These are phyloP conservation scores for Chloropsis hardwickii DNA, from an alignment of 2,113 vertebrate species.

Conservation along the genomic window DNA sequence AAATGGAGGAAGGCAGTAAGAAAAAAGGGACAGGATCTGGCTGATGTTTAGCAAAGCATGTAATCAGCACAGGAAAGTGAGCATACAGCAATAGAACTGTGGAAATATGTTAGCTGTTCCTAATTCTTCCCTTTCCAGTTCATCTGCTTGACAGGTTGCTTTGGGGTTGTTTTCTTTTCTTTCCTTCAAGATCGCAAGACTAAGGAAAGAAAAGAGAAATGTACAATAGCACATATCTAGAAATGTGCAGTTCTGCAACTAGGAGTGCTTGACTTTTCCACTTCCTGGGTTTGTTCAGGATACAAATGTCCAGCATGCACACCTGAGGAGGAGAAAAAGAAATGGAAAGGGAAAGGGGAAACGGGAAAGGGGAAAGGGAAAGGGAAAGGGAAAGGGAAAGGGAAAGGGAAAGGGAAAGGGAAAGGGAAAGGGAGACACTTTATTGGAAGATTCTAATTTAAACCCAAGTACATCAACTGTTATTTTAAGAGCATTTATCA, in stretches of 20 bases:
- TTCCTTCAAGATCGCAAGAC: neutral
- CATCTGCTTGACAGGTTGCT: neutral
- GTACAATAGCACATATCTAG: neutral
- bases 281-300: neutral
- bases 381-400: no score
- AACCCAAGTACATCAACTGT: neutral
- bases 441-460: neutral
- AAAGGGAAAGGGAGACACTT: neutral
- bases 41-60: neutral
- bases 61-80: neutral
- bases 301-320: neutral
- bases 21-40: neutral
- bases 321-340: neutral
- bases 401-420: no score
- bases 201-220: neutral
- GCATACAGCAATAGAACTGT: neutral
- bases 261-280: neutral
- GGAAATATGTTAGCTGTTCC: neutral
- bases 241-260: neutral
- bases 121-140: neutral
- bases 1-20: neutral
- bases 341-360: no score
- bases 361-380: neutral
- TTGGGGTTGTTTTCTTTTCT: neutral
- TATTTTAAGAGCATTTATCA: neutral